A percentile compares a stretch with the other conserved stretches of the same genome.
These are phyloP conservation scores for Drosophila sechellia DNA, from an alignment of 1,140 invertebrate genomes.

Conservation along the genomic window DNA sequence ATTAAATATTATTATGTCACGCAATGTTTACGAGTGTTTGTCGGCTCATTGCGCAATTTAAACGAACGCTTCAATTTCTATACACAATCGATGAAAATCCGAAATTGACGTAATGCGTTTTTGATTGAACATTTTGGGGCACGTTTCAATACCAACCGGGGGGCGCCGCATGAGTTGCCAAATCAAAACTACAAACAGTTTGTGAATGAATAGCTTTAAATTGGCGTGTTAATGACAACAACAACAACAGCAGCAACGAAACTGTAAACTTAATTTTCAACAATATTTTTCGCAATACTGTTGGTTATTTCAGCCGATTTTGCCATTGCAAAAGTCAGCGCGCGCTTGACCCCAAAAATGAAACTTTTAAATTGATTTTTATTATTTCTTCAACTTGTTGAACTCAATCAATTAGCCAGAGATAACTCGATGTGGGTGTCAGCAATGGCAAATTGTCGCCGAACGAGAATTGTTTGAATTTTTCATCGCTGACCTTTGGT, in stretches of 20 bases:
- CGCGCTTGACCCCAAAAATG: slow-evolving; percentile 76
- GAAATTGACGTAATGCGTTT: slow-evolving; percentile 76
- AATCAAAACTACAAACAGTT: slow-evolving; percentile 63
- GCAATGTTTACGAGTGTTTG: slow-evolving; percentile 61
- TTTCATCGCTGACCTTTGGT: slow-evolving; percentile 27
- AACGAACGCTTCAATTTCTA: slow-evolving; percentile 30
- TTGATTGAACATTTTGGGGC: slow-evolving; percentile 73
- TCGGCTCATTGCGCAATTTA: slow-evolving; percentile 46
- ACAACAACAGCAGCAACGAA: slow-evolving; percentile 43
- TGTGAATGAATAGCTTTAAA: slow-evolving; percentile 77
- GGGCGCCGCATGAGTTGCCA: slow-evolving; percentile 61
- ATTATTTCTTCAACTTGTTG: slow-evolving; percentile 79
- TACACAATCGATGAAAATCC: slow-evolving; percentile 53
- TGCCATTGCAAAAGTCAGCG: slow-evolving; percentile 52
- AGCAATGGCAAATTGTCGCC: slow-evolving; percentile 56
- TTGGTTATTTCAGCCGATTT: slow-evolving; percentile 29
- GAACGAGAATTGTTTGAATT: slow-evolving; percentile 25
- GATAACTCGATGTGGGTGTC: slow-evolving; percentile 77
- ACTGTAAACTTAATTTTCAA: slow-evolving; percentile 57
- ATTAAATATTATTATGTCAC: slow-evolving; percentile 80
- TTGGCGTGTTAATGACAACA: slow-evolving; percentile 62
- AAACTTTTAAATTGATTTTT: slow-evolving; percentile 74
- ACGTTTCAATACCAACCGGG: slow-evolving; percentile 48
- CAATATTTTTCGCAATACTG: slow-evolving; percentile 63
- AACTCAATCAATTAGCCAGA: slow-evolving; percentile 79